Conservation (phyloP, 2,888 invertebrate species). For the Venusia cambrica region DNA sequence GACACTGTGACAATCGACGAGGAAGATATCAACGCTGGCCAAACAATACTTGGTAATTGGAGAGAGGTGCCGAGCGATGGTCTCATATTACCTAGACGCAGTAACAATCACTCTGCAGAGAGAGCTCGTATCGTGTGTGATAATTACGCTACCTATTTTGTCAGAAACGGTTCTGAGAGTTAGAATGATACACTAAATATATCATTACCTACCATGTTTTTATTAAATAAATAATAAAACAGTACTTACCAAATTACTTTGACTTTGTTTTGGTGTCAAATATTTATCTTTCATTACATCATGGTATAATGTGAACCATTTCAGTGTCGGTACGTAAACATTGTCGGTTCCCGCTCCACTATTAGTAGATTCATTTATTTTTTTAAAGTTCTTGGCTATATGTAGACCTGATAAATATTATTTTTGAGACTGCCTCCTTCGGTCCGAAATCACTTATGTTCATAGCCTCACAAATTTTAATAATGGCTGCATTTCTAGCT, state of each 20-base stretch:
- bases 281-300: not conserved
- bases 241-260: conserved; percentile 3
- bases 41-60: conserved; percentile 17
- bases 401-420: conserved; percentile 21
- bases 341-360: conserved; percentile 11
- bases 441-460: conserved; percentile 21
- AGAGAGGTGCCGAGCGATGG: conserved; percentile 21
- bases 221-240: conserved; percentile 1
- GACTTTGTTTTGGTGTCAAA: conserved; percentile 2
- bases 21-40: conserved; percentile 17
- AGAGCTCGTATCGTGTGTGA: conserved; percentile 15
- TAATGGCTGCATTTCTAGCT: conserved; percentile 19
- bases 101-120: conserved; percentile 14
- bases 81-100: conserved; percentile 13
- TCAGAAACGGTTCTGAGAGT: conserved; percentile 22
- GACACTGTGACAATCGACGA: conserved; percentile 16
- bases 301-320: conserved; percentile 7
- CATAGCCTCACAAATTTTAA: conserved; percentile 21
- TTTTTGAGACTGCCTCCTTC: conserved; percentile 23
- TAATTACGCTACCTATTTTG: conserved; percentile 26
- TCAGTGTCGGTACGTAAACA: conserved; percentile 4
- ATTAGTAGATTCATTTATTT: conserved; percentile 15
- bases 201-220: not conserved
- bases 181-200: conserved; percentile 20
- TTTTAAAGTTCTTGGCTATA: conserved; percentile 20